These are phyloP conservation scores for Alcedo atthis DNA, from an alignment of 2,797 vertebrate genomes.

Conservation along the genomic window DNA sequence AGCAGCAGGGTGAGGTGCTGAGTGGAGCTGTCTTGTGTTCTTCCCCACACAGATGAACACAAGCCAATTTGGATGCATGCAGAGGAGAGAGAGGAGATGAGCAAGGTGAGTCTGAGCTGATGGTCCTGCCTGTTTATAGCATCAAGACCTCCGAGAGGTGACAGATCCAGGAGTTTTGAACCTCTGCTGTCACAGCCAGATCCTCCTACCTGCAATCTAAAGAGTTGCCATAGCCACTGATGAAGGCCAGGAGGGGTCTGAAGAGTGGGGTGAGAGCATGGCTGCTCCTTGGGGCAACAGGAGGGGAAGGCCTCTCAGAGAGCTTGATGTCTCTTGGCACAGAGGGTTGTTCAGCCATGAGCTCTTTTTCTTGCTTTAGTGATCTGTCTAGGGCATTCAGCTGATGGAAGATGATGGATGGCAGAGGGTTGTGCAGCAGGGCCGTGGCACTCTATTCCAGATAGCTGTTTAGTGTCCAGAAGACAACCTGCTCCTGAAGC, in stretches of 20 bases:
- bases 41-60: constrained; percentile 87
- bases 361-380: not conserved
- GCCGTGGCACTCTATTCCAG: not conserved
- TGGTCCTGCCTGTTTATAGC: not conserved
- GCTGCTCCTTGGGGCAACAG: not conserved
- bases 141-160: not conserved
- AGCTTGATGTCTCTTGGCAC: not conserved
- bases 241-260: not conserved
- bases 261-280: not conserved
- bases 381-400: not conserved
- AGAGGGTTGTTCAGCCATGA: not conserved
- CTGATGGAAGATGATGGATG: not conserved
- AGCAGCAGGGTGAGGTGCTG: not conserved
- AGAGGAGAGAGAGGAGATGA: constrained; percentile 97
- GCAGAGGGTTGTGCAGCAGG: not conserved
- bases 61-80: constrained; percentile 99
- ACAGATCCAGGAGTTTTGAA: not conserved
- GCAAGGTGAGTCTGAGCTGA: constrained; percentile 86
- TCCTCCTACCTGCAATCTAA: not conserved
- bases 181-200: not conserved
- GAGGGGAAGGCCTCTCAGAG: not conserved
- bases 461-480: not conserved
- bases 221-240: not conserved
- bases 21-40: not conserved
- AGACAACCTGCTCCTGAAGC: not conserved